These are phyloP conservation scores for Nibea albiflora DNA, from an alignment of 2,113 vertebrate genomes.

Conservation along the genomic window DNA sequence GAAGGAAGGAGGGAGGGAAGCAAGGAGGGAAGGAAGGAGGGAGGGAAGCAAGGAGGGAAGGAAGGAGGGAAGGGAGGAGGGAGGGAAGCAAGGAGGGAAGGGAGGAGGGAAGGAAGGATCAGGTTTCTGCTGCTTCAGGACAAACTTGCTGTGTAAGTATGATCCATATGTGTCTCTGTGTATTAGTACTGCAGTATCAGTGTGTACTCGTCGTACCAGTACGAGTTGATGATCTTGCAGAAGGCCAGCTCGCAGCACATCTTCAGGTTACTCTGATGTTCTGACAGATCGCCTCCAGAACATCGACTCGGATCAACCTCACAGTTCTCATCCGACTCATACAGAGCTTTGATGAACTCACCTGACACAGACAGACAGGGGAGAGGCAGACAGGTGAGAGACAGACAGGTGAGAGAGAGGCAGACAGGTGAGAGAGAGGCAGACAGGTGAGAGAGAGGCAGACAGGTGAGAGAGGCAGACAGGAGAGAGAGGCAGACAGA, in stretches of 20 bases:
- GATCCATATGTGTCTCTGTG: neutral
- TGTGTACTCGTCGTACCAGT: constrained; percentile 85
- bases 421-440: no score
- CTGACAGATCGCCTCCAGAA: constrained; percentile 86
- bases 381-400: neutral
- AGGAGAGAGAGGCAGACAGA: no score
- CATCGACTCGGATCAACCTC: constrained; percentile 95
- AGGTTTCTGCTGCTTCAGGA: neutral
- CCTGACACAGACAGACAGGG: constrained; percentile 77
- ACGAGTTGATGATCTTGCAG: constrained; percentile 99
- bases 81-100: no score
- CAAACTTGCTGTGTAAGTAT: neutral
- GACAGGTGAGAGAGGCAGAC: no score
- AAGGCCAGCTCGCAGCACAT: constrained; percentile 99
- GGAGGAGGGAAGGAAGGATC: neutral
- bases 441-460: no score
- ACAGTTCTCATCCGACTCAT: constrained; percentile 98
- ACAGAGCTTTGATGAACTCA: constrained; percentile 96
- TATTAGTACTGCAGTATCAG: neutral
- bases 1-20: no score
- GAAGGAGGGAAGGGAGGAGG: no score
- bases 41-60: no score
- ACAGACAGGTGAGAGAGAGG: no score
- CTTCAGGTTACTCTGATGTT: constrained; percentile 96
- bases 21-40: no score